phyloP scores from a whole-genome alignment of 92 coral and sea anemone genomes.

The Porites cylindrica region DNA sequence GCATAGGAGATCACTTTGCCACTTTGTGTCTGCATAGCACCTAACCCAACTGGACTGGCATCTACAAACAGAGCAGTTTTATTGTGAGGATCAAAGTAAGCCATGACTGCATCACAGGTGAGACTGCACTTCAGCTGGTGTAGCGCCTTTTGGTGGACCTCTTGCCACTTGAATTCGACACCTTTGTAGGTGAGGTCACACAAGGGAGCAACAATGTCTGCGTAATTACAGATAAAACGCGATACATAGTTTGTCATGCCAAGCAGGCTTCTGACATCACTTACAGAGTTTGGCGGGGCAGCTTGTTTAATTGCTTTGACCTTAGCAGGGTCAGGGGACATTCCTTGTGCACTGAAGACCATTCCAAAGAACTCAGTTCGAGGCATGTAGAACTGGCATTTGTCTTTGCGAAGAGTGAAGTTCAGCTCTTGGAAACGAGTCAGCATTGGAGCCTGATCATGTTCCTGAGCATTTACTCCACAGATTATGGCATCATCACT shows the following conservation, averaged over 20 bases:
- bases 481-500: conserved; percentile 44
- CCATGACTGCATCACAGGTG: conserved; percentile 51
- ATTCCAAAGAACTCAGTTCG: conserved; percentile 56
- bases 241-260: conserved; percentile 60
- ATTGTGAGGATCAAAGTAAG: conserved; percentile 53
- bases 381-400: conserved; percentile 54
- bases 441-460: conserved; percentile 52
- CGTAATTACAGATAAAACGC: conserved; percentile 47
- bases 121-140: conserved; percentile 29
- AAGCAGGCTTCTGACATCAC: conserved; percentile 67
- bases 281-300: conserved; percentile 46
- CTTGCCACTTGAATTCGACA: no score
- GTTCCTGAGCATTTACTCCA: conserved; percentile 52
- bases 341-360: conserved; percentile 55
- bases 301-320: conserved; percentile 56
- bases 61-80: conserved; percentile 45
- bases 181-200: background rate
- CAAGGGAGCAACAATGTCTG: conserved; percentile 55
- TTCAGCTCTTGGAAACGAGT: conserved; percentile 46
- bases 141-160: no score
- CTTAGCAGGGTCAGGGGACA: conserved; percentile 67
- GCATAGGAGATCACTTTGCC: conserved; percentile 56
- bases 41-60: conserved; percentile 52
- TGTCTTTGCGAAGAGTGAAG: conserved; percentile 49
- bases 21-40: conserved; percentile 46